Conservation (phyloP, 2,797 vertebrate species). For the Channallabes apus region DNA sequence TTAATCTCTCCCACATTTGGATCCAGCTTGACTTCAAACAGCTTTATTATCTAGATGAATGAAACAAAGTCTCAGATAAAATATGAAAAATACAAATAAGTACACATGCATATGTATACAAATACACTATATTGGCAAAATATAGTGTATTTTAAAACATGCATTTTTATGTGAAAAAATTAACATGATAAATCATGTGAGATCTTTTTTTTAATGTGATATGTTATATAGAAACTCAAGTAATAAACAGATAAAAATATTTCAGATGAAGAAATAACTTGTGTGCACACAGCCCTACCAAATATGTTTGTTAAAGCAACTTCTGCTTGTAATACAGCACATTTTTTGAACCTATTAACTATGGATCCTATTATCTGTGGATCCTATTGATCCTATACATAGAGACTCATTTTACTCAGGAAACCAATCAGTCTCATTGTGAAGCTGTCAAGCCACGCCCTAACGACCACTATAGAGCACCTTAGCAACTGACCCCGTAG, state of each 20-base stretch:
- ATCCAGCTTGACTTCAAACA: slow-evolving; percentile 72
- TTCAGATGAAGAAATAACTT: neutral
- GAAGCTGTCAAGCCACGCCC: no score
- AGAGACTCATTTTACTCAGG: no score
- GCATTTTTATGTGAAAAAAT: neutral
- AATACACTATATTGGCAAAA: no score
- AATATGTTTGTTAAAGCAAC: neutral
- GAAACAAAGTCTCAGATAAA: slow-evolving; percentile 9
- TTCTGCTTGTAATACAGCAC: neutral
- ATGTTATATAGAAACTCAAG: neutral
- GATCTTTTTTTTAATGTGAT: neutral
- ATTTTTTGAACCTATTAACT: no score
- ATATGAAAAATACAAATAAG: neutral
- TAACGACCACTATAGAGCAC: no score
- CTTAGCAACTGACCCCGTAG: no score
- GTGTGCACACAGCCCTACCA: neutral
- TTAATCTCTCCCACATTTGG: slow-evolving; percentile 64
- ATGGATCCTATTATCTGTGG: no score
- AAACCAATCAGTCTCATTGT: no score
- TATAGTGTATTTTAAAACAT: neutral
- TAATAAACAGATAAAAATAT: neutral
- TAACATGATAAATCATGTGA: neutral
- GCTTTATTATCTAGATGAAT: slow-evolving; percentile 65
- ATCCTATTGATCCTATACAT: no score
- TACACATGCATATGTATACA: no score